Percentiles rank a stretch among this genome's conserved stretches.
Conservation (phyloP, 2,113 vertebrate species). For the Sinocyclocheilus anshuiensis region DNA sequence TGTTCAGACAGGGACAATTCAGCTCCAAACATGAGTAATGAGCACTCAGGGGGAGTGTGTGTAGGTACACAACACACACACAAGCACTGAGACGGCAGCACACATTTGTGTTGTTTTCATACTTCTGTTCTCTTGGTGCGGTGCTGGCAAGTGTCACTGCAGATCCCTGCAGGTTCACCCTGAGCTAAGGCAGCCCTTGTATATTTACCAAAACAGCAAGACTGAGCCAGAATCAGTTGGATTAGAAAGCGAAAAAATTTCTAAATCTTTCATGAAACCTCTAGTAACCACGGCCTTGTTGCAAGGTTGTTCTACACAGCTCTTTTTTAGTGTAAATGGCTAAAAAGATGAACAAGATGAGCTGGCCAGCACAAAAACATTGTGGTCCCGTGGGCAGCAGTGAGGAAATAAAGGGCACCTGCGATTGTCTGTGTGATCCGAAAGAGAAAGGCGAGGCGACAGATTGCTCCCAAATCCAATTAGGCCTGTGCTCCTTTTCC, state of each 20-base stretch:
- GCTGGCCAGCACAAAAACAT: not conserved
- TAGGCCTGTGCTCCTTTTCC: conserved; percentile 39
- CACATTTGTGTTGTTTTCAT: conserved; percentile 39
- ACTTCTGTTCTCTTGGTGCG: conserved; percentile 17
- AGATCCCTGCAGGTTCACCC: conserved; percentile 36
- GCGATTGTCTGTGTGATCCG: conserved; percentile 25
- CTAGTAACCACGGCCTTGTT: not conserved
- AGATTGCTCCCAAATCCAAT: conserved; percentile 52
- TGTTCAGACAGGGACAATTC: conserved; percentile 56
- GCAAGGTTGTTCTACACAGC: not conserved
- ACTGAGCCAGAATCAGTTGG: not conserved
- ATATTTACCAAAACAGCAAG: conserved; percentile 3
- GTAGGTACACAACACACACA: conserved; percentile 46
- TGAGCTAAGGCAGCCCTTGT: not conserved
- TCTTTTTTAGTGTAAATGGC: not conserved
- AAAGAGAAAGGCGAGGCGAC: conserved; percentile 39
- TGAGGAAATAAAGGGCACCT: conserved; percentile 40
- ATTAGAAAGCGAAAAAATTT: not conserved
- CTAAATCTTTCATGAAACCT: not conserved
- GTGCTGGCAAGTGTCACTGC: conserved; percentile 21
- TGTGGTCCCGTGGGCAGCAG: not conserved
- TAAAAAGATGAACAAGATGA: not conserved
- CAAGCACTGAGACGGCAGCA: conserved; percentile 3
- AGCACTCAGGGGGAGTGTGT: conserved; percentile 57
- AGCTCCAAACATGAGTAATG: conserved; percentile 61